These are phyloP conservation scores for Actinernus sp. DNA, from an alignment of 92 coral and sea anemone genomes.

Conservation along the genomic window DNA sequence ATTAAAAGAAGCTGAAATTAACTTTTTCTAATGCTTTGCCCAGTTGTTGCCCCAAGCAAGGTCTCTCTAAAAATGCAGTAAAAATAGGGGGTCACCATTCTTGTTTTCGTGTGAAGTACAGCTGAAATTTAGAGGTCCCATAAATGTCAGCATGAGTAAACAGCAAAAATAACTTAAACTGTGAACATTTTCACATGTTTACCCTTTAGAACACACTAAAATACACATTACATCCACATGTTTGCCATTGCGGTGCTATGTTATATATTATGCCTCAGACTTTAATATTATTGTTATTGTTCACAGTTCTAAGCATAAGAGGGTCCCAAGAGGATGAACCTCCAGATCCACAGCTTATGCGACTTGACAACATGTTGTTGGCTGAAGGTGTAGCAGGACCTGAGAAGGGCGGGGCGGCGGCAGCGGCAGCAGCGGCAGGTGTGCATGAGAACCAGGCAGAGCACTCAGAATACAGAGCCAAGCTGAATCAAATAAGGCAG, in stretches of 20 bases:
- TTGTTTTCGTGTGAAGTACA: not conserved
- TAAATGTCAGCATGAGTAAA: not conserved
- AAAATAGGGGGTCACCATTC: too few relatives aligned
- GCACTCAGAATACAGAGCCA: constrained; percentile 96
- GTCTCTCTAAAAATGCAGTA: too few relatives aligned
- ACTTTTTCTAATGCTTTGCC: too few relatives aligned
- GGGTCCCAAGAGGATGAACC: constrained; percentile 99
- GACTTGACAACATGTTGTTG: constrained; percentile 96
- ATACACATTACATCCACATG: too few relatives aligned
- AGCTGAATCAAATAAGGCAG: constrained; percentile 97
- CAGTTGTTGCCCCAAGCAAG: too few relatives aligned
- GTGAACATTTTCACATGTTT: too few relatives aligned
- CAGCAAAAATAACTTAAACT: too few relatives aligned
- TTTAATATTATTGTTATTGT: not conserved
- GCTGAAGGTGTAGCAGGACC: constrained; percentile 99
- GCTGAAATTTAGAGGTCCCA: not conserved
- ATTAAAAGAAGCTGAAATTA: too few relatives aligned
- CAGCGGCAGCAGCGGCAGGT: constrained; percentile 99
- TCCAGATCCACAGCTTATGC: constrained; percentile 99
- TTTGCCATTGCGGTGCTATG: too few relatives aligned
- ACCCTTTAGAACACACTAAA: too few relatives aligned
- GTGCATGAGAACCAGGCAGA: constrained; percentile 99
- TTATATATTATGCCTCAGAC: not conserved
- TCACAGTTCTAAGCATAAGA: constrained; percentile 91
- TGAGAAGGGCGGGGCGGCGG: constrained; percentile 99